Evolutionary conservation across 2,888 invertebrate species (phyloP).

Genomic region (Apamea crenata): DNA sequence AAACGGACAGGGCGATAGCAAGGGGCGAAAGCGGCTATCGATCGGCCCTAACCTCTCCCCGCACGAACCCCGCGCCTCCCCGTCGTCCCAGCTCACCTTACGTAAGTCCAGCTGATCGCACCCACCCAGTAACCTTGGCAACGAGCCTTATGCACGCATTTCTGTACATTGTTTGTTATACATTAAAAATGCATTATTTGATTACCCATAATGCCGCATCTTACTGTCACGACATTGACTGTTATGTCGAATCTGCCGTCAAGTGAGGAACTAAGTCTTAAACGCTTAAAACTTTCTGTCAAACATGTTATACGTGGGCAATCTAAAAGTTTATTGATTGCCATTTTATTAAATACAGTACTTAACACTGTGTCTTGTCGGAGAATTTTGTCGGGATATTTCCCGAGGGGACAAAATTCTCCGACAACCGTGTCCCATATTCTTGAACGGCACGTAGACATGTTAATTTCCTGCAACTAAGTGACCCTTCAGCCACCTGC

Average conservation of each 20-base stretch:
- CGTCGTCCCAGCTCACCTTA: slow-evolving; percentile 82
- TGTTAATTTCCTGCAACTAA: slow-evolving; percentile 77
- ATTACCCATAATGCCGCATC: slow-evolving; percentile 1
- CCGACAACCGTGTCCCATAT: slow-evolving; percentile 66
- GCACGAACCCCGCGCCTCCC: slow-evolving; percentile 69
- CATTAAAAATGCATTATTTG: slow-evolving; percentile 49
- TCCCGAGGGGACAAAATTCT: slow-evolving; percentile 49
- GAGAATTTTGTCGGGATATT: neutral
- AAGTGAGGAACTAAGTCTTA: neutral
- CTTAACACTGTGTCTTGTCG: neutral
- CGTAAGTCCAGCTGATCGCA: slow-evolving; percentile 90
- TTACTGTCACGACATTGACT: slow-evolving; percentile 16
- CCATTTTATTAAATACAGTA: slow-evolving; percentile 15
- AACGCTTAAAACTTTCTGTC: neutral
- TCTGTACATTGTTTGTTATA: slow-evolving; percentile 66
- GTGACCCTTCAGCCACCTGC: slow-evolving; percentile 65
- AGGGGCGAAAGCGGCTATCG: slow-evolving; percentile 87
- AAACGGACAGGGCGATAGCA: slow-evolving; percentile 81
- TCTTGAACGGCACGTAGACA: slow-evolving; percentile 69
- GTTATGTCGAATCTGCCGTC: neutral
- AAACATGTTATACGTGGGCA: neutral
- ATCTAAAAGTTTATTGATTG: slow-evolving; percentile 33
- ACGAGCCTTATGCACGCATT: slow-evolving; percentile 84
- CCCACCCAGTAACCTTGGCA: slow-evolving; percentile 89
- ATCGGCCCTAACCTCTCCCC: slow-evolving; percentile 85